Evolutionary conservation across 2,888 invertebrate species (phyloP), one percentile per base, ranked within the genome.

Genomic region (Acanthococcus lagerstroemiae): DNA sequence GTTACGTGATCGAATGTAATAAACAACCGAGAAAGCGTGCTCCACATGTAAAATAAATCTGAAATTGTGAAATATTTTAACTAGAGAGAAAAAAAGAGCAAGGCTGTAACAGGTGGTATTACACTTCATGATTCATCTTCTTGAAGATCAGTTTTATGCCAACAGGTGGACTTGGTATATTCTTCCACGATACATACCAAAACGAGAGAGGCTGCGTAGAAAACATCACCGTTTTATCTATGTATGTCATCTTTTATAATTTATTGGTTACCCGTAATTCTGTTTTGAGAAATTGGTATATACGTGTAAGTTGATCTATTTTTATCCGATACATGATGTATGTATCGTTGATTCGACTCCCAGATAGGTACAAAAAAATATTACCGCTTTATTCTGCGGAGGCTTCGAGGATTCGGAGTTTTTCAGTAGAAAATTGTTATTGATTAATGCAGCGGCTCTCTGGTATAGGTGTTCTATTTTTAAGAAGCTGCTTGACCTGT

Each of bases 61-160:
- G 24, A 52, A 52, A 52, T 52, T 6, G 24, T 52, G 52, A 52
- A 52, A 52, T 52, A 52, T 52, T 52, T 19, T 52, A 22, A 24
- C 15, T 22, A 24, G 24, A 24, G 15, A 52, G 19, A 52, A 52
- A 52, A 52, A 52, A 22, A 24, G 3, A 37, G 22, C 24, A 24
- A 52, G 52, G 15, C 24, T 52, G 15, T 24, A 52, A 52, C 52
- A 52, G 22, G 4, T 52, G 52, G 52, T 52, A 52, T 24, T 22
- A 52, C 15, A 5, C 52, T 52, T 24, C 24, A 22, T 52, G 22
- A 52, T 52, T 52, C 52, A 52, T 52, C 22, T 37, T 9, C 37
- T 1, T 37, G 3, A 2, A 37, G 37, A 37, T 2, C 2, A 37
- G 12, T 22, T 5, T 24, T 24, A 3, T 2, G 22, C 15, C 52